phyloP scores from a whole-genome alignment of 2,797 vertebrate genomes.

The Pipistrellus nathusii region DNA sequence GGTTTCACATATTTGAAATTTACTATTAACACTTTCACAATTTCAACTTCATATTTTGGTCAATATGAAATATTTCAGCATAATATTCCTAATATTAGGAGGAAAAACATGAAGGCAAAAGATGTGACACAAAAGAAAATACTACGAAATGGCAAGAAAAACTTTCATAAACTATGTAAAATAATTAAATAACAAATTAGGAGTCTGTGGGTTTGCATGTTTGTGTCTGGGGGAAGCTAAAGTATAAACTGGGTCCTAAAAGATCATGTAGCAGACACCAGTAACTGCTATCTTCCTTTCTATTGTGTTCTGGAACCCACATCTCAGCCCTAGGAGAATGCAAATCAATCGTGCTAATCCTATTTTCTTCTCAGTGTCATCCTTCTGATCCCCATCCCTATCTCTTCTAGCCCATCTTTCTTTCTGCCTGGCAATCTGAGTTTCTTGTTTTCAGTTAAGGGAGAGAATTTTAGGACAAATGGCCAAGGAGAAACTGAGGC shows the following conservation, averaged over 20 bases:
- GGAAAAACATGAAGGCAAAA: neutral
- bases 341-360: neutral
- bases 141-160: neutral
- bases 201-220: neutral
- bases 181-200: neutral
- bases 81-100: neutral
- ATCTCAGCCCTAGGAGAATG: neutral
- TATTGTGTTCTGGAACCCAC: neutral
- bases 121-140: neutral
- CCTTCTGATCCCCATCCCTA: neutral
- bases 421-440: neutral
- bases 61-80: slow-evolving; percentile 24
- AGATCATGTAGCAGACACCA: too few species aligned
- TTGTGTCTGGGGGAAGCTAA: neutral
- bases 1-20: neutral
- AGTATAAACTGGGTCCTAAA: neutral
- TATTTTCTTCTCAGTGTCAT: neutral
- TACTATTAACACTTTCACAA: neutral
- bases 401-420: neutral
- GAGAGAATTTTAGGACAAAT: neutral
- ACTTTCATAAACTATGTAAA: neutral
- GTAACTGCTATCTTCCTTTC: neutral
- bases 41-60: slow-evolving; percentile 7
- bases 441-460: neutral
- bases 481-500: neutral